These are phyloP conservation scores for Megaceryle torquata DNA, from an alignment of 2,113 vertebrate species.

Conservation along the genomic window DNA sequence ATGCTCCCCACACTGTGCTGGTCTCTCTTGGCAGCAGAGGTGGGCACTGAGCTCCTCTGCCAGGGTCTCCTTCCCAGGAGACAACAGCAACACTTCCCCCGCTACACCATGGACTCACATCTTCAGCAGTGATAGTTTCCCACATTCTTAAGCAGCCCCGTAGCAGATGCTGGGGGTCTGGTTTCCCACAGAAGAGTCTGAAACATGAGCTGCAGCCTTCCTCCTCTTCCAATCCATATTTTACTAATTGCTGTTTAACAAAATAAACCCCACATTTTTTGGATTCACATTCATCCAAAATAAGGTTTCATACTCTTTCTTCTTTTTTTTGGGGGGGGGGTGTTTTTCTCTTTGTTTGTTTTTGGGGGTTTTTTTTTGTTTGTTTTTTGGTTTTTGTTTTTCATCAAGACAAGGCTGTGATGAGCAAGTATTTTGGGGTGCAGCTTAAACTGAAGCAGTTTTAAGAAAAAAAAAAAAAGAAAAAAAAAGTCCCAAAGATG, in stretches of 20 bases:
- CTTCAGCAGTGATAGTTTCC: not conserved
- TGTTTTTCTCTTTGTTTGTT: no score
- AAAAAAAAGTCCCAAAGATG: not conserved
- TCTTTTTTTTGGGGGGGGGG: no score
- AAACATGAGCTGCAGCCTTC: not conserved
- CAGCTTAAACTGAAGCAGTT: not conserved
- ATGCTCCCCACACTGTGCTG: accelerated
- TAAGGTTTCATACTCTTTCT: not conserved
- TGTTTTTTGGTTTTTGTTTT: not conserved
- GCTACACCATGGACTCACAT: accelerated
- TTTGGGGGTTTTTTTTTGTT: no score
- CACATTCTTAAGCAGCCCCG: not conserved
- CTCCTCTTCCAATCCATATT: not conserved
- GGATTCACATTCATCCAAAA: not conserved
- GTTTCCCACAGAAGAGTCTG: not conserved
- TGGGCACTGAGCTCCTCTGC: accelerated
- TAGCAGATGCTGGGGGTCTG: not conserved
- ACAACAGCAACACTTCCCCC: no score
- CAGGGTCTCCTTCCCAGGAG: not conserved
- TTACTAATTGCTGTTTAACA: not conserved
- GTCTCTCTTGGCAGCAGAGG: no score
- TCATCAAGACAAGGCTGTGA: not conserved
- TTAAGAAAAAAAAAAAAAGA: not conserved
- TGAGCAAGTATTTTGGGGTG: not conserved
- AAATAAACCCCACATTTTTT: not conserved